Evolutionary conservation across 2,113 vertebrate genomes (phyloP).

Genomic region (Oreochromis niloticus): DNA sequence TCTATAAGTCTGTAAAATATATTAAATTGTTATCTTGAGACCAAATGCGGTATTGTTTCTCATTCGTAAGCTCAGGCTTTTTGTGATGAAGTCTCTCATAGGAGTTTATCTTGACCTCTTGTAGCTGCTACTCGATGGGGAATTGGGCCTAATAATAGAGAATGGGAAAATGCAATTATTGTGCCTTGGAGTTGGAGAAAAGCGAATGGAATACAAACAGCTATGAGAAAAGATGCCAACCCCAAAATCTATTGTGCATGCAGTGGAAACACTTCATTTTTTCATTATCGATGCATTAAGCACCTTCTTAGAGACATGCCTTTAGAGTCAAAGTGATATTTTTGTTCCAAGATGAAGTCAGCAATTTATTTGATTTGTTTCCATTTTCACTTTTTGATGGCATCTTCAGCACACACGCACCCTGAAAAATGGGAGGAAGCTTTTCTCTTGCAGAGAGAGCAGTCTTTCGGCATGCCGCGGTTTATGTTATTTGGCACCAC

Average conservation of each 20-base stretch:
- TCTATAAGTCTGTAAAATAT: slow-evolving; percentile 17
- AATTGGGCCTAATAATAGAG: neutral
- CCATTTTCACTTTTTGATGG: neutral
- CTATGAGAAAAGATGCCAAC: neutral
- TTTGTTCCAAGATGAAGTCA: neutral
- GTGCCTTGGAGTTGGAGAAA: neutral
- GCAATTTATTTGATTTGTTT: neutral
- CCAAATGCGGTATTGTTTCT: neutral
- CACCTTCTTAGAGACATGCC: neutral
- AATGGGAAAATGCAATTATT: slow-evolving; percentile 22
- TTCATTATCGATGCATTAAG: neutral
- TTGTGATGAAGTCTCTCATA: neutral
- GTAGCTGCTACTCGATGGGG: neutral
- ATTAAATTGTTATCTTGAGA: slow-evolving; percentile 40
- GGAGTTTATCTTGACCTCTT: slow-evolving; percentile 25
- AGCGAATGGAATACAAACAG: neutral
- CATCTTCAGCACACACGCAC: neutral
- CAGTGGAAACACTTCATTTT: neutral
- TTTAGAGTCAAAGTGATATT: neutral
- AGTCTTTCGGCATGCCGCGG: neutral
- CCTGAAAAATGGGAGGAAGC: neutral
- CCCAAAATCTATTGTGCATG: neutral
- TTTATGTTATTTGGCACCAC: neutral
- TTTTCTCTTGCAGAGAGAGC: neutral
- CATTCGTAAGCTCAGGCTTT: neutral